These are phyloP conservation scores for Eilema sororculum DNA, from an alignment of 2,888 invertebrate species.

Conservation along the genomic window DNA sequence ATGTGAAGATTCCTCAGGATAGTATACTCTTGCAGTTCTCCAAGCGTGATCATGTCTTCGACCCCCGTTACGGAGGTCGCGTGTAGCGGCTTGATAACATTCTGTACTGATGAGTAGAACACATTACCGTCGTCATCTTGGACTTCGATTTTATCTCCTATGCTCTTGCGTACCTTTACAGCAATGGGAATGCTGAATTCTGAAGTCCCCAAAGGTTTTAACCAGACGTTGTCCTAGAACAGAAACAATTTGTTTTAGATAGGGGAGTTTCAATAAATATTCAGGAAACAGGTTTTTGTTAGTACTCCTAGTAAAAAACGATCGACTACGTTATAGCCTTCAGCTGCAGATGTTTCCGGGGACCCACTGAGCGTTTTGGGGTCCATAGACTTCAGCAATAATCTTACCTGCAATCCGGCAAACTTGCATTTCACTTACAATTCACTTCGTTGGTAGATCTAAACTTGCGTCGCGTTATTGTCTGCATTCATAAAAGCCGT, in stretches of 20 bases:
- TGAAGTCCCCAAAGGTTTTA: slow-evolving; percentile 89
- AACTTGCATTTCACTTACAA: too few species aligned
- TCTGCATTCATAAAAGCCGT: too few species aligned
- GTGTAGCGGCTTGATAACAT: slow-evolving; percentile 91
- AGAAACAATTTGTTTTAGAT: background rate
- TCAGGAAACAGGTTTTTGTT: background rate
- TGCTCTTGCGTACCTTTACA: slow-evolving; percentile 92
- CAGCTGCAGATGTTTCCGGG: too few species aligned
- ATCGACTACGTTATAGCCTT: too few species aligned
- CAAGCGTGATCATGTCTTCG: slow-evolving; percentile 98
- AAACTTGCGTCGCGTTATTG: too few species aligned
- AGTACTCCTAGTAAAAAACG: too few species aligned
- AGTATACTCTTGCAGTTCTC: slow-evolving; percentile 97
- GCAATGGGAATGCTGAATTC: slow-evolving; percentile 96
- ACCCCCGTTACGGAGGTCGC: slow-evolving; percentile 93
- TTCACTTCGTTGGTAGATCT: too few species aligned
- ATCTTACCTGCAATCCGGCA: too few species aligned
- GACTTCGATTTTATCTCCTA: slow-evolving; percentile 92
- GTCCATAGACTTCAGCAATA: too few species aligned
- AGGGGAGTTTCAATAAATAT: background rate
- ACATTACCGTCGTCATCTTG: slow-evolving; percentile 95
- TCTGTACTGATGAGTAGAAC: slow-evolving; percentile 85
- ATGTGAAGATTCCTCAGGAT: slow-evolving; percentile 96
- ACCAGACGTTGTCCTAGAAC: slow-evolving; percentile 93
- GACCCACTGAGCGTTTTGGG: too few species aligned